A percentile compares a stretch with the other conserved stretches of the same genome.
phyloP scores from a whole-genome alignment of 2,113 vertebrate species.

The Tragelaphus imberbis region DNA sequence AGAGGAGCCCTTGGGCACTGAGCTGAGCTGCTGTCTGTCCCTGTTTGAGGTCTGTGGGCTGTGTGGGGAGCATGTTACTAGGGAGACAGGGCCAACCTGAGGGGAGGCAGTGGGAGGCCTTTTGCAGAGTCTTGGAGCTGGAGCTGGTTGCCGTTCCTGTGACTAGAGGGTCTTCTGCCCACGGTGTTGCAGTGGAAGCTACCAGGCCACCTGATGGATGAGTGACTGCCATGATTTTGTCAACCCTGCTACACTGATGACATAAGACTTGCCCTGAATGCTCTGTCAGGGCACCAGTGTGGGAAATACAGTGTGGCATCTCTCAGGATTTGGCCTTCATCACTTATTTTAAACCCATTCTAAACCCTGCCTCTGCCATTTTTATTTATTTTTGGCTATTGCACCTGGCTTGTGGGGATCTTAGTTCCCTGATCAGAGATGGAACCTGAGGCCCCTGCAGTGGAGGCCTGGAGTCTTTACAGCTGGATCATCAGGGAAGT shows the following conservation, averaged over 20 bases:
- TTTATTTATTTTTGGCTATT: background rate
- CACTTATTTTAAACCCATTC: background rate
- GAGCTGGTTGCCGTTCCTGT: background rate
- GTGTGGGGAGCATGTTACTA: constrained; percentile 31
- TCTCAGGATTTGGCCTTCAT: background rate
- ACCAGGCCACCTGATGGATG: too few species aligned
- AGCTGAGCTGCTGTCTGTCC: background rate
- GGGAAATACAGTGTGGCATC: background rate
- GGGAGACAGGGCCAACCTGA: constrained; percentile 5
- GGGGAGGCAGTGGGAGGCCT: background rate
- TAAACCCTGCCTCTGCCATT: background rate
- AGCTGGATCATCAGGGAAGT: background rate
- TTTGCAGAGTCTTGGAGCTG: background rate
- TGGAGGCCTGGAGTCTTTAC: background rate
- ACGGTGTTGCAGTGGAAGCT: too few species aligned
- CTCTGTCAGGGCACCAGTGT: background rate
- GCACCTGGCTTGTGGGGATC: background rate
- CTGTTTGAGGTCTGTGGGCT: background rate
- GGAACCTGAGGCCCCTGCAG: background rate
- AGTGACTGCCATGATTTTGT: background rate
- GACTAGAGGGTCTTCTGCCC: background rate
- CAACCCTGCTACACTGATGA: background rate
- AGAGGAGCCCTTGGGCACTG: background rate
- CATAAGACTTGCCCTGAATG: background rate
- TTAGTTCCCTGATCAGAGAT: background rate